Evolutionary conservation across 2,888 invertebrate genomes (phyloP).

Genomic region (Exocentrus adspersus): DNA sequence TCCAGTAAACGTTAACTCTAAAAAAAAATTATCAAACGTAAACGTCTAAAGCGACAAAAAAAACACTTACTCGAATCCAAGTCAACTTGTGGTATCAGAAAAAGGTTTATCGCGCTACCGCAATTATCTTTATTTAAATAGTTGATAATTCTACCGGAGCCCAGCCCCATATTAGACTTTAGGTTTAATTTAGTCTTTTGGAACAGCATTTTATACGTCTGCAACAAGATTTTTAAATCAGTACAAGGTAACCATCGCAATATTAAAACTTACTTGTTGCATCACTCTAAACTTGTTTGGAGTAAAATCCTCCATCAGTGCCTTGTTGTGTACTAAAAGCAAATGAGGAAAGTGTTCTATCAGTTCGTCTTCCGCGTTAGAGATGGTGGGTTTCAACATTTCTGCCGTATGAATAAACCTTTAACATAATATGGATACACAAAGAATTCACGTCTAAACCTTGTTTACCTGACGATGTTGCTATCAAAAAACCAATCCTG

Average conservation of each 20-base stretch:
- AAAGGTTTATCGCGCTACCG: conserved; percentile 74
- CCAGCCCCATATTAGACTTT: conserved; percentile 73
- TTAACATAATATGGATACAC: conserved; percentile 36
- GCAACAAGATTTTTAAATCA: conserved; percentile 35
- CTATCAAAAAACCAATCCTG: conserved; percentile 92
- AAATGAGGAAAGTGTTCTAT: conserved; percentile 85
- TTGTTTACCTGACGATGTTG: conserved; percentile 75
- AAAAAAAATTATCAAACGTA: not conserved
- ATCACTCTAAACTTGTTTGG: conserved; percentile 69
- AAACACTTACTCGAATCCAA: conserved; percentile 41
- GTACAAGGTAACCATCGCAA: too few species aligned
- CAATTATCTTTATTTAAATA: conserved; percentile 67
- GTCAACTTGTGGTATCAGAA: conserved; percentile 73
- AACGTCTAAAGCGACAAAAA: not conserved
- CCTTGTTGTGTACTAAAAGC: conserved; percentile 84
- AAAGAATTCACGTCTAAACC: not conserved
- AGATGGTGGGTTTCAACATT: conserved; percentile 85
- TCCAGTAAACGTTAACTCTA: conserved; percentile 64
- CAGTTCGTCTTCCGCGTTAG: conserved; percentile 72
- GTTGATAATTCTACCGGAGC: conserved; percentile 63
- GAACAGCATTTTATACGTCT: conserved; percentile 67
- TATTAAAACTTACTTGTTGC: conserved; percentile 67
- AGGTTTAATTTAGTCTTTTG: conserved; percentile 73
- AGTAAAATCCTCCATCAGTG: conserved; percentile 78
- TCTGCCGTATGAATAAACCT: conserved; percentile 86